A percentile compares a stretch with the other conserved stretches of the same genome.
Conservation (phyloP, 2,888 invertebrate genomes). For the Ormia ochracea region DNA sequence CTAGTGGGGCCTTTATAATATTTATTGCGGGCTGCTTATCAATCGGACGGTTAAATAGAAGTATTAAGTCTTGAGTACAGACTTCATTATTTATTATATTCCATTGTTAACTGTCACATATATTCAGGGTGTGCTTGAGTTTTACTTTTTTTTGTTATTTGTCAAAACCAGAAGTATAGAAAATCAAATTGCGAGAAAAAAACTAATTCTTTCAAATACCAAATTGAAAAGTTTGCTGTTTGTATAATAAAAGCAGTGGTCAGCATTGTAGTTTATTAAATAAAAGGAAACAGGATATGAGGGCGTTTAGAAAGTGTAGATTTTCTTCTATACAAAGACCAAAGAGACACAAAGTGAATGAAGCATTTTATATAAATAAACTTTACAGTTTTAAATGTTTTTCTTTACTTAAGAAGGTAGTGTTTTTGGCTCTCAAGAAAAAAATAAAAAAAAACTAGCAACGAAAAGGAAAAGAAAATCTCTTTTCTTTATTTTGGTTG, state of each 20-base stretch:
- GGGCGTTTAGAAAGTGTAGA: slow-evolving; percentile 42
- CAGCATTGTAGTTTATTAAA: slow-evolving; percentile 46
- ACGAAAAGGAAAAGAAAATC: neutral
- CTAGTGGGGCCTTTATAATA: too few relatives aligned
- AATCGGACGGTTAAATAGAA: too few relatives aligned
- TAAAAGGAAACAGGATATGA: slow-evolving; percentile 42
- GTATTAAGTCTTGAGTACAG: too few relatives aligned
- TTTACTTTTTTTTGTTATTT: slow-evolving; percentile 2
- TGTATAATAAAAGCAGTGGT: slow-evolving; percentile 59
- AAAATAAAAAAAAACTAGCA: neutral
- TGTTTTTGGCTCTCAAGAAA: neutral
- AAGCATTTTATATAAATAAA: slow-evolving; percentile 55
- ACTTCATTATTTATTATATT: neutral
- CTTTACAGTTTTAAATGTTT: slow-evolving; percentile 61
- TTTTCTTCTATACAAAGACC: neutral
- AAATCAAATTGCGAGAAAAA: neutral
- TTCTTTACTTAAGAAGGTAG: slow-evolving; percentile 52
- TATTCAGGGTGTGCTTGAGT: neutral
- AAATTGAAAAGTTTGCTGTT: slow-evolving; percentile 56
- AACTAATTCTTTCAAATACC: slow-evolving; percentile 17
- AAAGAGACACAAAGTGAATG: slow-evolving; percentile 1
- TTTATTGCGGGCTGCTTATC: too few relatives aligned
- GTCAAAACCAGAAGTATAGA: neutral
- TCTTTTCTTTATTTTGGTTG: slow-evolving; percentile 59
- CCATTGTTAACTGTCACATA: neutral